phyloP scores from a whole-genome alignment of 2,113 vertebrate genomes.

The Athene noctua region DNA sequence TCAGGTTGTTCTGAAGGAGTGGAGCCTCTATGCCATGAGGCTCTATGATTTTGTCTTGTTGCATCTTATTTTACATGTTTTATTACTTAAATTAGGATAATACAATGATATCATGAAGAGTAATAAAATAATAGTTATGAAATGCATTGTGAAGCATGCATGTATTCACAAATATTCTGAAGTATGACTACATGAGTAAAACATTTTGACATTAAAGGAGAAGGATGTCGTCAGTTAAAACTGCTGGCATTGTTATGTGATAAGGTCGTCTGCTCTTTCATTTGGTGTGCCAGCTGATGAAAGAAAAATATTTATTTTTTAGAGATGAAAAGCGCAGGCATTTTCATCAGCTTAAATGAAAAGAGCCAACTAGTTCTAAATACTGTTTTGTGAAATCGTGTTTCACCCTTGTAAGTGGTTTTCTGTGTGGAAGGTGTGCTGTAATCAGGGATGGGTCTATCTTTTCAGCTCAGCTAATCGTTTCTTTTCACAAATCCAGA shows the following conservation, averaged over 20 bases:
- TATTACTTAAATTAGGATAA: neutral
- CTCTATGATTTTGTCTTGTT: neutral
- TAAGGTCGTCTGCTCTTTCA: constrained; percentile 2
- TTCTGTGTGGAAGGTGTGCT: constrained; percentile 18
- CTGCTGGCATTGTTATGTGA: neutral
- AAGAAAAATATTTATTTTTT: neutral
- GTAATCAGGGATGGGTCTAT: constrained; percentile 24
- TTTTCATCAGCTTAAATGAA: constrained; percentile 1
- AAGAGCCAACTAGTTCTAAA: neutral
- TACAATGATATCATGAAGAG: neutral
- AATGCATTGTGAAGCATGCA: neutral
- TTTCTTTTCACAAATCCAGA: constrained; percentile 50
- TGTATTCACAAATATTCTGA: neutral
- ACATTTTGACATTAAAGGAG: neutral
- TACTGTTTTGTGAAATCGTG: neutral
- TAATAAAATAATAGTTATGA: neutral
- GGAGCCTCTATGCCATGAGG: neutral
- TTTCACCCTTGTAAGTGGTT: neutral
- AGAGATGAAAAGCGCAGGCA: neutral
- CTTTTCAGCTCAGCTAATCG: neutral
- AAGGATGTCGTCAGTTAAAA: neutral
- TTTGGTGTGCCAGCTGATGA: neutral
- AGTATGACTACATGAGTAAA: constrained; percentile 1
- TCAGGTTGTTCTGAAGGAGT: neutral
- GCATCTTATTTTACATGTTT: neutral